Evolutionary conservation across 2,888 invertebrate species (phyloP).

Genomic region (Plebejus anna): DNA sequence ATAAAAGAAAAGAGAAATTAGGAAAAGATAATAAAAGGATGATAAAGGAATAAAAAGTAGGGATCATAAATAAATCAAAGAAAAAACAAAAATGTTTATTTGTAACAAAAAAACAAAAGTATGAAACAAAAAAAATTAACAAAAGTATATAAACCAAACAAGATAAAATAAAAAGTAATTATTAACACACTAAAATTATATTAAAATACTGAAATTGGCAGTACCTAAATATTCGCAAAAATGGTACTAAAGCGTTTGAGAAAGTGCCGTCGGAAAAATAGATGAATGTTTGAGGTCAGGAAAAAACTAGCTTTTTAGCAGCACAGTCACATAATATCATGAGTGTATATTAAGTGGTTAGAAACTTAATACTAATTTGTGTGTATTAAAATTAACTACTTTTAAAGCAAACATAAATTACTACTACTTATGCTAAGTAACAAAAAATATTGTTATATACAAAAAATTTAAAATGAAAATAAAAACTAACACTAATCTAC

Average conservation of each 20-base stretch:
- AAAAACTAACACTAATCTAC: neutral
- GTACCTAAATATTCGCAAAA: neutral
- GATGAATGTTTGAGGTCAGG: neutral
- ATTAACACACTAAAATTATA: neutral
- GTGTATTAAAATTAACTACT: neutral
- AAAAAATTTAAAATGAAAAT: slow-evolving; percentile 21
- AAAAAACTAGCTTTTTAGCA: neutral
- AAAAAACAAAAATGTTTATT: neutral
- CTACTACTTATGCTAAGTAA: neutral
- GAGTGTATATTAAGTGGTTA: neutral
- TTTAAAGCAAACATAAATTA: neutral
- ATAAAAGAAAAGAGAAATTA: too few relatives aligned
- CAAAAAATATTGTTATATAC: neutral
- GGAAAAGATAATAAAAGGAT: neutral
- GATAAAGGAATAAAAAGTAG: neutral
- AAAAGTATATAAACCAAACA: neutral
- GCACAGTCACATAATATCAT: neutral
- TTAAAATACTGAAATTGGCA: neutral
- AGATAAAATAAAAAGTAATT: neutral
- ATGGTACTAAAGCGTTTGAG: neutral
- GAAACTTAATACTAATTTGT: neutral
- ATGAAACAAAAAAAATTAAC: neutral
- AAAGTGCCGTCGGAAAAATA: slow-evolving; percentile 14
- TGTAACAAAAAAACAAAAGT: neutral
- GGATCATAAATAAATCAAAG: neutral